phyloP scores from a whole-genome alignment of 2,888 invertebrate genomes.

The Drosophila robusta region DNA sequence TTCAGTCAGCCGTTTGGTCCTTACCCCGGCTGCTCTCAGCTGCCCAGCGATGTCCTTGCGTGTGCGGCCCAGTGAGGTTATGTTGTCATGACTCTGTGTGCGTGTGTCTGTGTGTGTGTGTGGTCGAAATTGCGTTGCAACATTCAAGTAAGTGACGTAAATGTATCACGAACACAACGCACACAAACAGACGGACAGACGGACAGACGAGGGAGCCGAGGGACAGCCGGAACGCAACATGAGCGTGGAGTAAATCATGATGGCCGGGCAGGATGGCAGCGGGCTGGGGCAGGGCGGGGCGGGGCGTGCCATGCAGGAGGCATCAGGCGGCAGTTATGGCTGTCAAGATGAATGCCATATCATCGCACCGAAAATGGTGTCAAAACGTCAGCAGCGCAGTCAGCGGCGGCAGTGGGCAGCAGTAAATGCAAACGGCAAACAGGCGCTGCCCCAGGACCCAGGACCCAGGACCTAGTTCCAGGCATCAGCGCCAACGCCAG shows the following conservation, averaged over 20 bases:
- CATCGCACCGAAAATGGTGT: constrained; percentile 81
- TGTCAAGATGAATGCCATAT: constrained; percentile 83
- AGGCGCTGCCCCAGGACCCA: constrained; percentile 1
- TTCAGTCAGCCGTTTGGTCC: constrained; percentile 55
- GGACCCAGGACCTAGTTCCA: constrained; percentile 2
- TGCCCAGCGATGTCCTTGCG: constrained; percentile 40
- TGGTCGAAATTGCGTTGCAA: constrained; percentile 77
- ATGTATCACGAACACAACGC: constrained; percentile 67
- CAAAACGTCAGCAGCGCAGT: constrained; percentile 71
- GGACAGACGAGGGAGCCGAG: constrained; percentile 15
- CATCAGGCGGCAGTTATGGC: constrained; percentile 76
- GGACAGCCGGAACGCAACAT: constrained; percentile 8
- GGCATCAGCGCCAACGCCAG: constrained; percentile 3
- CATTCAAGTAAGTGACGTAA: constrained; percentile 81
- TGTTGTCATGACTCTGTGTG: constrained; percentile 36
- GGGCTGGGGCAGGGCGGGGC: too few species aligned
- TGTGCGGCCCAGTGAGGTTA: constrained; percentile 52
- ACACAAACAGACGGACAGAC: constrained; percentile 34
- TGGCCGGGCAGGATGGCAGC: constrained; percentile 14
- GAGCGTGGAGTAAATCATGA: constrained; percentile 61
- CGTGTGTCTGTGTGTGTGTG: constrained; percentile 23
- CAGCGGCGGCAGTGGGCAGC: constrained; percentile 41
- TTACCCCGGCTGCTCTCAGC: constrained; percentile 1
- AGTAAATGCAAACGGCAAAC: constrained; percentile 54
- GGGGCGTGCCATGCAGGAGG: constrained; percentile 17